phyloP scores from a whole-genome alignment of 2,113 vertebrate genomes.

The Hucho hucho region DNA sequence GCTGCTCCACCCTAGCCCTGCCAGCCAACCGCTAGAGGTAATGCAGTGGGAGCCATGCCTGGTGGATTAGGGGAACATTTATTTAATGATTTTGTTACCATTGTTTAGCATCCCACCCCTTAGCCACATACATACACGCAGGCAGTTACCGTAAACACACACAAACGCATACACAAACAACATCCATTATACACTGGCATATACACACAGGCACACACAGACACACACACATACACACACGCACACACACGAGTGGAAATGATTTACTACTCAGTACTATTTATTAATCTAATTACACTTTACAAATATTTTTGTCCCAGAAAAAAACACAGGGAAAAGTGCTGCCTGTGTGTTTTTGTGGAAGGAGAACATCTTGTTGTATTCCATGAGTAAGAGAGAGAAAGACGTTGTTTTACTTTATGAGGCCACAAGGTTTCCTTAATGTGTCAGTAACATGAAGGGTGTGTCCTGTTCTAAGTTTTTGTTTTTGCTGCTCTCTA shows the following conservation, averaged over 20 bases:
- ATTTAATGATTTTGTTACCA: constrained; percentile 50
- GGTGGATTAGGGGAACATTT: constrained; percentile 42
- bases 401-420: constrained; percentile 62
- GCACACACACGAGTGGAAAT: constrained; percentile 22
- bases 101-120: constrained; percentile 45
- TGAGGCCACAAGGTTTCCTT: constrained; percentile 54
- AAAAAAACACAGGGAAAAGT: constrained; percentile 60
- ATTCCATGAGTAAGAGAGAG: no score
- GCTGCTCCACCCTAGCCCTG: constrained; percentile 34
- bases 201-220: constrained; percentile 17
- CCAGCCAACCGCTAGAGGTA: constrained; percentile 43
- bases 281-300: constrained; percentile 76
- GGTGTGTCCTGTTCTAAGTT: constrained; percentile 47
- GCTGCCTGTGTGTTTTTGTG: constrained; percentile 64
- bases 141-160: constrained; percentile 23
- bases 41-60: constrained; percentile 30
- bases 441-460: constrained; percentile 53
- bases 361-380: constrained; percentile 32
- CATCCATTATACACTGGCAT: background rate
- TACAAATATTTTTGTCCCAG: constrained; percentile 63
- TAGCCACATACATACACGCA: constrained; percentile 28
- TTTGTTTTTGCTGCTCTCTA: background rate
- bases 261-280: constrained; percentile 66
- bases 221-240: constrained; percentile 21
- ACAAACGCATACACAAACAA: constrained; percentile 16